These are phyloP conservation scores for Drosophila helvetica DNA, from an alignment of 2,888 invertebrate genomes.

Conservation along the genomic window DNA sequence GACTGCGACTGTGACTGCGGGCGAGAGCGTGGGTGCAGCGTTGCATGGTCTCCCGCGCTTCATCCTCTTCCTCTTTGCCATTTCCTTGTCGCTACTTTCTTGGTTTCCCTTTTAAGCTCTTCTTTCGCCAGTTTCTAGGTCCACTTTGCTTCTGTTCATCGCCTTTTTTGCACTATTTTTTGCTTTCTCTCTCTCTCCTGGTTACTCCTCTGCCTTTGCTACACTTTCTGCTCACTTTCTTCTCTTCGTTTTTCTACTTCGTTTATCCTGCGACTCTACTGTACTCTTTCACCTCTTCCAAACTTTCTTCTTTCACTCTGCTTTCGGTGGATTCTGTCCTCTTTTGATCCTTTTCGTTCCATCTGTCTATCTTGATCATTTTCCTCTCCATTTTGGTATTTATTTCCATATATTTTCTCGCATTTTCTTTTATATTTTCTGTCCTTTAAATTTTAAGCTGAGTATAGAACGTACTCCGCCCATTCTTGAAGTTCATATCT, in stretches of 20 bases:
- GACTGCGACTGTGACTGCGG: background rate
- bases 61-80: background rate
- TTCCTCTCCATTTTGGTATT: background rate
- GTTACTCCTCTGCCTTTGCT: background rate
- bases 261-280: too few relatives aligned
- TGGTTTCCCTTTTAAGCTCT: background rate
- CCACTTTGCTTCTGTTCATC: background rate
- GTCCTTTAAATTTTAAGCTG: too few relatives aligned
- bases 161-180: background rate
- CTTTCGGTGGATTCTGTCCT: too few relatives aligned
- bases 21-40: constrained; percentile 61
- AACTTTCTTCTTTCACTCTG: too few relatives aligned
- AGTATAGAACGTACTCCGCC: too few relatives aligned
- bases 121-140: background rate
- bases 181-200: background rate
- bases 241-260: background rate
- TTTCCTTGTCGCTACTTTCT: background rate
- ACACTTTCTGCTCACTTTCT: background rate
- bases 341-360: too few relatives aligned
- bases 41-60: background rate
- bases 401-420: background rate
- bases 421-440: background rate
- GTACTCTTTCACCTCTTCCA: too few relatives aligned
- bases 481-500: too few relatives aligned
- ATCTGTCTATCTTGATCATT: background rate